Evolutionary conservation across 2,888 invertebrate species (phyloP).

Genomic region (Ophraella communa): DNA sequence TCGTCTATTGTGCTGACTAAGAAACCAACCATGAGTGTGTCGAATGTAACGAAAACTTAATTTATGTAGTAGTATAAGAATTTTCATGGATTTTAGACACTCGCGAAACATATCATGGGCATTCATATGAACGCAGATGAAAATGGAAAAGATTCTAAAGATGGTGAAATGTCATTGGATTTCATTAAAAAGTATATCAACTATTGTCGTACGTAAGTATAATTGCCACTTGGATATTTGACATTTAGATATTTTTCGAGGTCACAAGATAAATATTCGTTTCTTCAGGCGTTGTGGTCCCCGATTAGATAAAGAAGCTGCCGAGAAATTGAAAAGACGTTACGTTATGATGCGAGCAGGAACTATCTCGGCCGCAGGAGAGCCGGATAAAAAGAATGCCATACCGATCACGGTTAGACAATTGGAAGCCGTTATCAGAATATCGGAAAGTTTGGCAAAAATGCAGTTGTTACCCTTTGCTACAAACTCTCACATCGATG

Average conservation of each 20-base stretch:
- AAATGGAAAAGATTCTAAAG: conserved; percentile 63
- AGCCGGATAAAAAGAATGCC: conserved; percentile 74
- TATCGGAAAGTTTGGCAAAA: conserved; percentile 96
- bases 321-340: conserved; percentile 86
- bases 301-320: conserved; percentile 82
- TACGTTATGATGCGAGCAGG: conserved; percentile 95
- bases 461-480: conserved; percentile 95
- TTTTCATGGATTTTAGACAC: conserved; percentile 66
- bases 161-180: conserved; percentile 86
- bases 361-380: conserved; percentile 78
- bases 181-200: conserved; percentile 90
- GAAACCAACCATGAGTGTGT: too few species aligned
- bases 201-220: conserved; percentile 80
- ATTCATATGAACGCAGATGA: conserved; percentile 89
- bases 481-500: conserved; percentile 89
- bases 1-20: too few species aligned
- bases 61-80: too few species aligned
- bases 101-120: conserved; percentile 96
- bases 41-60: too few species aligned
- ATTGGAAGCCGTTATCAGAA: conserved; percentile 94
- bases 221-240: background rate
- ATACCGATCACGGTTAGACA: conserved; percentile 97
- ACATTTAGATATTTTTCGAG: background rate
- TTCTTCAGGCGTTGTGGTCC: conserved; percentile 83
- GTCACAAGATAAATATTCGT: too few species aligned